Evolutionary conservation across 2,888 invertebrate genomes (phyloP).

Genomic region (Mylabris sibirica): DNA sequence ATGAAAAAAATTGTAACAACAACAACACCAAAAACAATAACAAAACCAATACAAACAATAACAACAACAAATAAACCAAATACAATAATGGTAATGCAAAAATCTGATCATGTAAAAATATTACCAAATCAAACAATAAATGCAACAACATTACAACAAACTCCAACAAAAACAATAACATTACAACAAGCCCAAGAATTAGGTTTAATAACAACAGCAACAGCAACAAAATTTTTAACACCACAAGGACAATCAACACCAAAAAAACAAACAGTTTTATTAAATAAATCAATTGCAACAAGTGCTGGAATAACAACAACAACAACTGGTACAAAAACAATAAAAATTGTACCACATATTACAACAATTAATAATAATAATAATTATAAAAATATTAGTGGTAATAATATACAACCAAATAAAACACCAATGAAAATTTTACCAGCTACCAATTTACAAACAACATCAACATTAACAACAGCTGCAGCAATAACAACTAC

Average conservation of each 20-base stretch:
- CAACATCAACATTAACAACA: constrained; percentile 60
- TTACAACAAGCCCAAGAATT: constrained; percentile 71
- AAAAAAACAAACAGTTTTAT: constrained; percentile 60
- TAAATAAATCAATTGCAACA: constrained; percentile 48
- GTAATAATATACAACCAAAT: constrained; percentile 46
- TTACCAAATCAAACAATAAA: constrained; percentile 61
- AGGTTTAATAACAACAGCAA: constrained; percentile 65
- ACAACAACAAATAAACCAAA: constrained; percentile 44
- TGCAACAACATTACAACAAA: constrained; percentile 68
- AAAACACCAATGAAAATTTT: constrained; percentile 77
- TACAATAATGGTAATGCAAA: constrained; percentile 54
- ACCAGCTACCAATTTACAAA: constrained; percentile 67
- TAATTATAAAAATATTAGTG: background rate
- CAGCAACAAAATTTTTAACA: constrained; percentile 63
- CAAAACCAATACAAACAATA: constrained; percentile 42
- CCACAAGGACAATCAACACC: constrained; percentile 51
- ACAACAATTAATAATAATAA: background rate
- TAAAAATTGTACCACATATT: constrained; percentile 56
- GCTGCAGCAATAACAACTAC: constrained; percentile 52
- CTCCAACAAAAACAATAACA: constrained; percentile 69
- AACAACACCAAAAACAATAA: constrained; percentile 42
- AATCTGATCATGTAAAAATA: constrained; percentile 47
- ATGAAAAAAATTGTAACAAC: constrained; percentile 55
- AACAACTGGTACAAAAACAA: constrained; percentile 45
- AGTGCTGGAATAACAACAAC: background rate